Percentiles rank a stretch among this genome's conserved stretches.
Evolutionary conservation across 37 sponge, comb jelly and placozoan genomes (phyloP).

Genomic region (Haliclona indistincta): DNA sequence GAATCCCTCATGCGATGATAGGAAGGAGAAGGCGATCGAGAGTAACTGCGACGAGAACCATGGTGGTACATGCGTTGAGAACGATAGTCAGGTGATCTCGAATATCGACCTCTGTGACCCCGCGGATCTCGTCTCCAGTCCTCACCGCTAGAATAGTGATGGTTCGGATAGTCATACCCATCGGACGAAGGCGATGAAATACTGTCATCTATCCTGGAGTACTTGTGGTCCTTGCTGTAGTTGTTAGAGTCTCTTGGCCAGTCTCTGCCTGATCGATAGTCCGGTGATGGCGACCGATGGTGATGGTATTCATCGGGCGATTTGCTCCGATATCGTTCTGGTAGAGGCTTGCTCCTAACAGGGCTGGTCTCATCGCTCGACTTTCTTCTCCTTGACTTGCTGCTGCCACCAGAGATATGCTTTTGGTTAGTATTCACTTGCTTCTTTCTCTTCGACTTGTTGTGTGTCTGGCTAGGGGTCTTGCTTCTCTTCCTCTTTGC

Average conservation of each 20-base stretch:
- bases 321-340: neutral
- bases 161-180: neutral
- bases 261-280: neutral
- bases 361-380: no score
- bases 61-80: neutral
- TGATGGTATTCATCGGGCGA: neutral
- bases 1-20: neutral
- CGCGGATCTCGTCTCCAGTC: neutral
- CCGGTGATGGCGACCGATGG: no score
- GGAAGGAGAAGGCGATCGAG: neutral
- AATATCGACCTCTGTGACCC: neutral
- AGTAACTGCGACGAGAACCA: neutral
- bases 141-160: neutral
- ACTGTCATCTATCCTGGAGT: neutral
- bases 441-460: no score
- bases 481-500: no score
- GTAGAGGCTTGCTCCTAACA: neutral
- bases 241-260: neutral
- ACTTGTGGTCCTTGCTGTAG: neutral
- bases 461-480: no score
- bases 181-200: conserved; percentile 2
- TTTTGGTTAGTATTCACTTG: neutral
- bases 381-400: no score
- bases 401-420: neutral
- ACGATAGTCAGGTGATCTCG: neutral